Evolutionary conservation across 2,113 vertebrate species (phyloP), one percentile per base, ranked within the genome.

Genomic region (Carettochelys insculpta): DNA sequence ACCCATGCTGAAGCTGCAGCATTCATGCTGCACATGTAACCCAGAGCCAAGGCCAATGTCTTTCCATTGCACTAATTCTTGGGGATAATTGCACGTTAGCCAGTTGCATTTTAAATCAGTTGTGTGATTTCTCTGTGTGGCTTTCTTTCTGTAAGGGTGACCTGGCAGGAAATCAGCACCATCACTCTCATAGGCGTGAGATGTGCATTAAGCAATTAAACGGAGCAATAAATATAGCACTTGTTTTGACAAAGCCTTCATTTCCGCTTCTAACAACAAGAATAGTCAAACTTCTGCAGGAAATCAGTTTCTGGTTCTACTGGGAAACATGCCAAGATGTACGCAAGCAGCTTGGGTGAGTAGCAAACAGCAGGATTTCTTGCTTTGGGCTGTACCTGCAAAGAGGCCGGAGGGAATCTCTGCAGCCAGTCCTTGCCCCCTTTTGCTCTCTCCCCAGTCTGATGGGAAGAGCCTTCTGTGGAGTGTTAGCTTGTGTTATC

Each of bases 201-300:
- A 92, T 80, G 80, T 91, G 91, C 38, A 20, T 94, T 79, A 94
- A 90, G 89, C 93, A 95, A 95, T 96, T 95, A 96, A 94, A 96
- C 41, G 29, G 45, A 93, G 95, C 90, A 61, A 87, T 93, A 93
- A 90, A 85, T 89, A 87, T 80, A 48, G 47, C 90, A 80, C 91
- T 96, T 93, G 85, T 94, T 94, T 82, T 93, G 90, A 89, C 84
- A 3, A 12, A 86, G 82, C 27, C 45, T 93, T 82, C 90, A 89
- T 90, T 90, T 94, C 90, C 80, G 91, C 53, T 92, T 77, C 87
- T 93, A 95, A 94, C 82, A 92, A 75, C 84, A 92, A 77, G 90
- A 95, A 94, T 47, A 83, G 54, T 50, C 71, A 94, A 85, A 86
- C 85, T 84, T 85, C 91, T 95, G 86, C 95, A 92, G 95, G 93